Conservation (phyloP, 1,140 invertebrate species). For the Drosophila triauraria region DNA sequence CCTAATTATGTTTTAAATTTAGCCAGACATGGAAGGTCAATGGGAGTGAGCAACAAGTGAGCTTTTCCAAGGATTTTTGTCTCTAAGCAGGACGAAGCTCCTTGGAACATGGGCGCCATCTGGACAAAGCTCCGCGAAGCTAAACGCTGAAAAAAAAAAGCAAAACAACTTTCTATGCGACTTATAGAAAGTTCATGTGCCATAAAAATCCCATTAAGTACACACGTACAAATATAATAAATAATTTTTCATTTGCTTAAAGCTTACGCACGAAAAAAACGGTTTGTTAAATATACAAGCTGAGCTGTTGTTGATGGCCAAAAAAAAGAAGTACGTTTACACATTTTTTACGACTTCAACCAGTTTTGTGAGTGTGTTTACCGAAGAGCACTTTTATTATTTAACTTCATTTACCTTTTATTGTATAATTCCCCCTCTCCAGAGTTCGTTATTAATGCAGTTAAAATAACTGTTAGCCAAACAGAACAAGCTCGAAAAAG, state of each 20-base stretch:
- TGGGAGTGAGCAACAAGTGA: constrained; percentile 53
- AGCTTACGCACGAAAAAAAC: constrained; percentile 39
- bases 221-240: constrained; percentile 29
- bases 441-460: constrained; percentile 20
- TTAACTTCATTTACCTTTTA: constrained; percentile 19
- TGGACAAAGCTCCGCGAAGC: constrained; percentile 42
- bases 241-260: constrained; percentile 29
- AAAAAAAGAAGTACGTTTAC: constrained; percentile 21
- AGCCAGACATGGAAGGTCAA: background rate
- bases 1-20: constrained; percentile 3
- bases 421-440: constrained; percentile 11
- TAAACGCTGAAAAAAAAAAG: background rate
- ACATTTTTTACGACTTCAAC: constrained; percentile 31
- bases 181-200: constrained; percentile 46
- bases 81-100: constrained; percentile 55
- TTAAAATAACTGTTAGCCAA: constrained; percentile 55
- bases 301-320: constrained; percentile 4
- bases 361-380: constrained; percentile 7
- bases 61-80: constrained; percentile 32
- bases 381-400: constrained; percentile 4
- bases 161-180: constrained; percentile 27
- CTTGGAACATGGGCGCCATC: constrained; percentile 46
- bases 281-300: constrained; percentile 51
- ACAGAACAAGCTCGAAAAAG: constrained; percentile 38
- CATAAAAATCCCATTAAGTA: constrained; percentile 41